Conservation (phyloP, 2,113 vertebrate species). For the Nicator chloris region DNA sequence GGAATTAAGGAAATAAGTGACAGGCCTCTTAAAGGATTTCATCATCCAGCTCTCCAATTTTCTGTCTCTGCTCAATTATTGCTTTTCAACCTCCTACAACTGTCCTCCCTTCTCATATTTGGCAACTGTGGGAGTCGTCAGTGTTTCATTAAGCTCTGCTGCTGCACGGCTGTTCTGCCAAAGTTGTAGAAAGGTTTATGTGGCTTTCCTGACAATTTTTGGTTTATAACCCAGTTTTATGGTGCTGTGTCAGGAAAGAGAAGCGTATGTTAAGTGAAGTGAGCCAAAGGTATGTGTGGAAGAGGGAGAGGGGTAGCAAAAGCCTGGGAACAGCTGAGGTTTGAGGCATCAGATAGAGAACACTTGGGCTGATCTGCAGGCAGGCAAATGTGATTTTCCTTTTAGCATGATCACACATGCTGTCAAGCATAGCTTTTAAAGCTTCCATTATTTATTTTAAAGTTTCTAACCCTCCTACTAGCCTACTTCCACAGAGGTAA, state of each 20-base stretch:
- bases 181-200: slow-evolving; percentile 29
- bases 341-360: neutral
- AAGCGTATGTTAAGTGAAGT: neutral
- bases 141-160: slow-evolving; percentile 7
- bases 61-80: neutral
- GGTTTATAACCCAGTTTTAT: slow-evolving; percentile 18
- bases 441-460: neutral
- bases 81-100: neutral
- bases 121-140: slow-evolving; percentile 5
- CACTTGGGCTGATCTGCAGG: neutral
- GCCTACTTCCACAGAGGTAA: neutral
- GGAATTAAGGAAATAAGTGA: slow-evolving; percentile 4
- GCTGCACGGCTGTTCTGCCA: neutral
- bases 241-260: slow-evolving; percentile 26
- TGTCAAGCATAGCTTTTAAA: slow-evolving; percentile 15
- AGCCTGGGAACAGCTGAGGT: neutral
- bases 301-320: neutral
- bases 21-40: slow-evolving; percentile 10
- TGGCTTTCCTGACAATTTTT: slow-evolving; percentile 3
- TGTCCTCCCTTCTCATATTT: slow-evolving; percentile 7
- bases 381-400: neutral
- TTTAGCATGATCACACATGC: neutral
- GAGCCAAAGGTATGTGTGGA: slow-evolving; percentile 5
- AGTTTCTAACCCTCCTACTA: neutral
- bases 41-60: neutral